These are phyloP conservation scores for Lutjanus erythropterus DNA, from an alignment of 2,113 vertebrate genomes.

Conservation along the genomic window DNA sequence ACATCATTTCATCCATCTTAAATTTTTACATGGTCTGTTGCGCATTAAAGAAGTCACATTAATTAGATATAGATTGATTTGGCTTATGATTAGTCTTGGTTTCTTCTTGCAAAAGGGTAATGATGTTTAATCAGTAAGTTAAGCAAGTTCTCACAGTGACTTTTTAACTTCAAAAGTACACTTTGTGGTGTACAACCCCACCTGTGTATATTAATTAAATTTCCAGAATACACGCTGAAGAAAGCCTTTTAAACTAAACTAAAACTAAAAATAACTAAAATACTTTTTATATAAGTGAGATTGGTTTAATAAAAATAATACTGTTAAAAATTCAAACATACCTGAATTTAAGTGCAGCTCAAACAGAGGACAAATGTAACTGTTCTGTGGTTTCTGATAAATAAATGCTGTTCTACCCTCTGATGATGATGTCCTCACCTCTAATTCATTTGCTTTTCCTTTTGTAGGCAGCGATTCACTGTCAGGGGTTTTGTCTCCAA, in stretches of 20 bases:
- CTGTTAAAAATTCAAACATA: neutral
- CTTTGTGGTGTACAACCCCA: too few relatives aligned
- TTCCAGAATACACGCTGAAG: too few relatives aligned
- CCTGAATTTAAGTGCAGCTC: neutral
- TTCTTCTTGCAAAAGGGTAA: neutral
- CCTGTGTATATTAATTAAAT: too few relatives aligned
- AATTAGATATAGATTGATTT: neutral
- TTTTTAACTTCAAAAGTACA: too few relatives aligned
- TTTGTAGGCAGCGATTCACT: slow-evolving; percentile 69
- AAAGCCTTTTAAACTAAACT: too few relatives aligned
- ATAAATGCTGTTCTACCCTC: neutral
- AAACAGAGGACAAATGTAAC: neutral
- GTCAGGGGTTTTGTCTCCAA: slow-evolving; percentile 47
- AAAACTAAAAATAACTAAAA: too few relatives aligned
- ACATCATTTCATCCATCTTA: neutral
- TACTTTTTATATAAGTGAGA: too few relatives aligned
- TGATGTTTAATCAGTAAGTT: neutral
- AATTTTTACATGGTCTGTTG: neutral
- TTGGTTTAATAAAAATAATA: neutral
- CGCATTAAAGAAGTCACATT: neutral
- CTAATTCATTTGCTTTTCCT: neutral
- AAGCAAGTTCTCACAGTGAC: too few relatives aligned
- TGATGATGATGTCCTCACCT: neutral
- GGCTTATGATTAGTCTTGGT: neutral
- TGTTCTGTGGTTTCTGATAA: neutral